Base-by-base conservation (phyloP, 1,140 invertebrate species). In the Drosophila erecta region DNA sequence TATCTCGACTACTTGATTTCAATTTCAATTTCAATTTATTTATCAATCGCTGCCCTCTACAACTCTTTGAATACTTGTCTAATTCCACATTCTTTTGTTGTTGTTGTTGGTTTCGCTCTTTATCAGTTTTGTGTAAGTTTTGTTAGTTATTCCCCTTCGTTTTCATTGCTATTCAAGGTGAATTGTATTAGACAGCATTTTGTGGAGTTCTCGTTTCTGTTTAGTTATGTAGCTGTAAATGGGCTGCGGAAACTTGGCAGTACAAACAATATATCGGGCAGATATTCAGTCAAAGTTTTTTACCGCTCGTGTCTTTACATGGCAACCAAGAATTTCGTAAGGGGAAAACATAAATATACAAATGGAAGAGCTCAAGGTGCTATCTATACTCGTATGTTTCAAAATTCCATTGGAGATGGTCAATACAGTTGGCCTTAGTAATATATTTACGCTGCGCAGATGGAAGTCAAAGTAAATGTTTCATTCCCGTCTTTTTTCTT, bases 131-230 rank as follows among this genome's bases (percentile, higher is more conserved):
- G 20, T 54, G 59, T 74, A 86, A 77, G 72, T 81, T 81, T 37
- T 85, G 50, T 61, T 51, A 46, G 37, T 44, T 67, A 51, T 56
- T 58, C 46, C 33, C 20, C 37, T 22, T 55, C 57, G 43, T 38
- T 70, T 54, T 57, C 27, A 33, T 46, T 46, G 57, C 53, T 56
- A 64, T 80, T 60, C 81, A 84, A 84, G 81, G 81, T 80, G 72
- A 84, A 76, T 84, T 80, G 54, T 79, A 80, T 84, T 85, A 64
- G 76, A 71, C 22, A 56, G 69, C 54, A 55, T 70, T 72, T 58
- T 14, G 43, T 65, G 22, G 53, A 24, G 53, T 38, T 55, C 50
- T 54, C 54, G 35, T 10, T 35, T 17, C 47, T 75, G 67, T 79
- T 62, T 74, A 51, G 62, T 46, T 71, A 17, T 17, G 17, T 17